Evolutionary conservation across 2,888 invertebrate species (phyloP).

Genomic region (Drosophila dives): DNA sequence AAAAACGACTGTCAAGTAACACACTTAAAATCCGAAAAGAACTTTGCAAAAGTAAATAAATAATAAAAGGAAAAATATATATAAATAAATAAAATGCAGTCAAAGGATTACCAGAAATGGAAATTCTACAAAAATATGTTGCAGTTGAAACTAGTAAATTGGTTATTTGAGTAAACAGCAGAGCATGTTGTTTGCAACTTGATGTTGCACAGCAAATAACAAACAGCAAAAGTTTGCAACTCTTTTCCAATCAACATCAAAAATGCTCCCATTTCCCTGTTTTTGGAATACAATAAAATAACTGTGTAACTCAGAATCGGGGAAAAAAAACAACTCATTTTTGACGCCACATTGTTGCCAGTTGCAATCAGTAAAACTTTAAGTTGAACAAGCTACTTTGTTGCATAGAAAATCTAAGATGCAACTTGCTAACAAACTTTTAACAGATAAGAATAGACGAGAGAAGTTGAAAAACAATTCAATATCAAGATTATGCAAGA

Average conservation of each 20-base stretch:
- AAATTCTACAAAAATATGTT: conserved; percentile 1
- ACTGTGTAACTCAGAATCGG: not conserved
- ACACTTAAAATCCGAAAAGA: conserved; percentile 24
- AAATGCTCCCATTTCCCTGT: not conserved
- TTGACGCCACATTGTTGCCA: not conserved
- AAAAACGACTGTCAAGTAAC: conserved; percentile 1
- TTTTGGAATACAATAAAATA: not conserved
- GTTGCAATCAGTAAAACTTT: not conserved
- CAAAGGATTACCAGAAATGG: conserved; percentile 6
- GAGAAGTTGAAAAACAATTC: no score
- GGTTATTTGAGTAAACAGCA: not conserved
- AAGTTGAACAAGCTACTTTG: not conserved
- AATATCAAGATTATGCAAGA: not conserved
- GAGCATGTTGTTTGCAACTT: not conserved
- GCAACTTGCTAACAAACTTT: not conserved
- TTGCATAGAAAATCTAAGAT: not conserved
- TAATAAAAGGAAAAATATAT: not conserved
- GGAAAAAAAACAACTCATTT: not conserved
- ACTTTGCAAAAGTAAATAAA: conserved; percentile 25
- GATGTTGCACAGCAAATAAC: not conserved
- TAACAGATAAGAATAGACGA: not conserved
- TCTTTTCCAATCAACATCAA: not conserved
- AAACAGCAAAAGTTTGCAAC: not conserved
- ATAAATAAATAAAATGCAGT: not conserved
- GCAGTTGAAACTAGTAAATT: not conserved